Base-by-base conservation (phyloP, 2,113 vertebrate species). In the Petaurus breviceps region DNA sequence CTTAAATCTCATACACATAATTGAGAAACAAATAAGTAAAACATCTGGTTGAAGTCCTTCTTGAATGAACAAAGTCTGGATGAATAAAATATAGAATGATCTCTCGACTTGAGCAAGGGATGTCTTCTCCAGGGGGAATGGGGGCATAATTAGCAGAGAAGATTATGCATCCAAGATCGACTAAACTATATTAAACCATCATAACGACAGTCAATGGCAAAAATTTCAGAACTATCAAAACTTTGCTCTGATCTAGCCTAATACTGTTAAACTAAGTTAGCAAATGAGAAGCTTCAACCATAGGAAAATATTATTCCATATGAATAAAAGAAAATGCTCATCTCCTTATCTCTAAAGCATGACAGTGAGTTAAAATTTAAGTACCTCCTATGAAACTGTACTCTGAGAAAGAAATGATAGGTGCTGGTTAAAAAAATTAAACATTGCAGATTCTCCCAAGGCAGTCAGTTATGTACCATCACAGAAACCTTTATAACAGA, bases 21-120 rank as follows among this genome's bases (percentile, higher is more conserved):
- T 98, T 95, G 93, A 94, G 97, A 98, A 98, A 98, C 97, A 98
- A 99, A 98, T 98, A 99, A 99, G 98, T 98, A 99, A 98, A 99
- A 98, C 95, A 47, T 96, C 96, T 19, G 19, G 1, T 93, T 97
- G 98, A 97, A 92, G 0, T 96, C 96, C 97, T 96, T 55, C 95
- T 95, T 96, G 54, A 98, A 97, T 93, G 98, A 96, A 98, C 91
- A 97, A 96, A 98, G 92, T 97, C 97, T 98, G 96, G 98, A 95
- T 97, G 97, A 97, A 95, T 91, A 16, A 92, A 95, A 95, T 77
- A 91, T 91, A 95, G 93, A 94, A 96, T 55, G 94, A 89, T 51
- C 91, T 92, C 49, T 92, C 95, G 91, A 90, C 49, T 93, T 95
- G 22, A 8, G 94, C 57, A 94, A 91, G 96, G 51, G 37, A 1